Conservation (phyloP, 2,888 invertebrate genomes). For the Gisinianus flammeolus region DNA sequence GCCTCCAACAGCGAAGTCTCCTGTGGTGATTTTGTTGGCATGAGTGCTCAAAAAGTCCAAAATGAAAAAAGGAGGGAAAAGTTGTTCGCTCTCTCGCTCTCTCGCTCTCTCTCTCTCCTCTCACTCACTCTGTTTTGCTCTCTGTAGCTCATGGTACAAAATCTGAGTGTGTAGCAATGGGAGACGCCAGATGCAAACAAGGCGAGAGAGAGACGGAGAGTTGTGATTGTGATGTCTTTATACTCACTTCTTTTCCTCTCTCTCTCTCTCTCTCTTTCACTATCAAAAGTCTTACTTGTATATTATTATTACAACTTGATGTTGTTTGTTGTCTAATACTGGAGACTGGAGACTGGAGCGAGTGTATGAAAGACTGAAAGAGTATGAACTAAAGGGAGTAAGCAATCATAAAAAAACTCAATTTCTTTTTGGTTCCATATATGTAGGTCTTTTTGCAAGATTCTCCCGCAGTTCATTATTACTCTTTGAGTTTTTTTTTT, state of each 20-base stretch:
- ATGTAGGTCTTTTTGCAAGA: constrained; percentile 28
- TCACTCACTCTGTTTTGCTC: no score
- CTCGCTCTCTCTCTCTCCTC: no score
- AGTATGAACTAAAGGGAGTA: neutral
- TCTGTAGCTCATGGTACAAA: no score
- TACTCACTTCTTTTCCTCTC: constrained; percentile 21
- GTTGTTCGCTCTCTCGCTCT: constrained; percentile 53
- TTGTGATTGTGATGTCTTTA: constrained; percentile 39
- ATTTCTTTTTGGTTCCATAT: constrained; percentile 33
- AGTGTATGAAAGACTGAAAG: neutral
- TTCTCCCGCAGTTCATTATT: constrained; percentile 23
- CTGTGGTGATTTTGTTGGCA: constrained; percentile 58
- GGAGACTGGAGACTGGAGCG: neutral
- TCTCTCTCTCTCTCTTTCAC: neutral
- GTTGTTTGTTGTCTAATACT: constrained; percentile 6
- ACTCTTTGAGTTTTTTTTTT: neutral
- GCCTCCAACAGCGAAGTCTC: constrained; percentile 36
- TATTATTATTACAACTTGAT: constrained; percentile 14
- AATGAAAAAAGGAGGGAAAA: constrained; percentile 54
- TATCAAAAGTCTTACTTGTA: constrained; percentile 12
- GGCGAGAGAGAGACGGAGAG: constrained; percentile 29
- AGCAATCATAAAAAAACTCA: constrained; percentile 25
- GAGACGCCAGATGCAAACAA: constrained; percentile 50
- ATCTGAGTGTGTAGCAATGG: constrained; percentile 40
- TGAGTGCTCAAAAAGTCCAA: constrained; percentile 59